Conservation (phyloP, 2,888 invertebrate genomes). For the Ormyrus pomaceus region DNA sequence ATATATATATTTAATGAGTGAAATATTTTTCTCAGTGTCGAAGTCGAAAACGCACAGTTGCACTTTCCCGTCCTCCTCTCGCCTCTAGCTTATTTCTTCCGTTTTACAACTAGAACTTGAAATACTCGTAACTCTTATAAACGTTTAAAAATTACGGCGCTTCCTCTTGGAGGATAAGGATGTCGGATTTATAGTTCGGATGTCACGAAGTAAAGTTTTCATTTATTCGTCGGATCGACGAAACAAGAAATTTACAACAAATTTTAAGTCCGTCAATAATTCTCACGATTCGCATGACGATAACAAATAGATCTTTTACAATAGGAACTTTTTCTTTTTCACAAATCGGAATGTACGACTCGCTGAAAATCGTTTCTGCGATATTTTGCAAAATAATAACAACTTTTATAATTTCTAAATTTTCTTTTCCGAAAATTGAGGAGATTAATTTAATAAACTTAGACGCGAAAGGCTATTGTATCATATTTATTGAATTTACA, state of each 20-base stretch:
- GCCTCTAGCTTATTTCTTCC: background rate
- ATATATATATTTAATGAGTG: background rate
- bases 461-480: too few relatives aligned
- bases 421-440: too few relatives aligned
- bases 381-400: too few relatives aligned
- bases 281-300: conserved; percentile 41
- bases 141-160: conserved; percentile 47
- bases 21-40: conserved; percentile 50
- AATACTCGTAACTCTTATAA: conserved; percentile 53
- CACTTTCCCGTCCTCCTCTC: background rate
- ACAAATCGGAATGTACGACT: conserved; percentile 28
- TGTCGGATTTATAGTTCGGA: conserved; percentile 44
- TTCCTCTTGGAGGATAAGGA: conserved; percentile 41
- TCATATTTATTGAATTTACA: too few relatives aligned
- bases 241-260: background rate
- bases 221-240: background rate
- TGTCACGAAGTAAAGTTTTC: background rate
- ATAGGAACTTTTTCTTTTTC: conserved; percentile 54
- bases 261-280: conserved; percentile 2
- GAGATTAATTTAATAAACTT: too few relatives aligned
- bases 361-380: background rate
- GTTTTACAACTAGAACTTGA: conserved; percentile 50
- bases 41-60: conserved; percentile 12
- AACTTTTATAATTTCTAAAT: too few relatives aligned
- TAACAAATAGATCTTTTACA: conserved; percentile 42